Percentiles rank a stretch among this genome's conserved stretches.
phyloP scores from a whole-genome alignment of 2,888 invertebrate genomes.

The Acrocera orbiculus region DNA sequence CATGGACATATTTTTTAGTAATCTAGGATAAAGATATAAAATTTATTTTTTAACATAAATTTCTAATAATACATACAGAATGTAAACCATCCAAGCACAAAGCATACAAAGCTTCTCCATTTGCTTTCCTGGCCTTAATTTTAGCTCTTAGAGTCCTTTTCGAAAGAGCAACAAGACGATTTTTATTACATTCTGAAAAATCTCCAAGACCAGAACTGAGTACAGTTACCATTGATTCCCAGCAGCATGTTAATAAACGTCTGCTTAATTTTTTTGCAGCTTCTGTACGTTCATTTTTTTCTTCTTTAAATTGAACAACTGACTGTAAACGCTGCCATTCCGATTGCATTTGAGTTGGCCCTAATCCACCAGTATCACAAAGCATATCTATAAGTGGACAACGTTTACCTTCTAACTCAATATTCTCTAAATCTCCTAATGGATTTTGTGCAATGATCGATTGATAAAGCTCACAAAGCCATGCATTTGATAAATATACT shows the following conservation, averaged over 20 bases:
- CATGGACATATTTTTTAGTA: too few relatives aligned
- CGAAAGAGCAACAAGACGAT: slow-evolving; percentile 41
- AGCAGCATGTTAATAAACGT: slow-evolving; percentile 70
- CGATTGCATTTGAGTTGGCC: slow-evolving; percentile 65
- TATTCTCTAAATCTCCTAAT: slow-evolving; percentile 21
- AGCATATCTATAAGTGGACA: slow-evolving; percentile 32
- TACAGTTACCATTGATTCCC: slow-evolving; percentile 81
- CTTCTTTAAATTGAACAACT: slow-evolving; percentile 46
- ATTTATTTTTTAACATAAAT: background rate
- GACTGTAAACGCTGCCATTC: slow-evolving; percentile 75
- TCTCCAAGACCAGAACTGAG: slow-evolving; percentile 58
- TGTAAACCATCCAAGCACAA: slow-evolving; percentile 78
- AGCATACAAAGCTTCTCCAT: slow-evolving; percentile 63
- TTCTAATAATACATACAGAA: slow-evolving; percentile 36
- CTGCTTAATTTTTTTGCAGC: slow-evolving; percentile 63
- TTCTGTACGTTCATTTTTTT: slow-evolving; percentile 51
- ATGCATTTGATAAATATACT: slow-evolving; percentile 81
- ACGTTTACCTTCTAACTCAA: slow-evolving; percentile 23
- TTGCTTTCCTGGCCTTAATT: slow-evolving; percentile 33
- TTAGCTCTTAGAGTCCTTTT: slow-evolving; percentile 32
- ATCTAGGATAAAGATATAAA: too few relatives aligned
- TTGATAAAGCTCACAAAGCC: slow-evolving; percentile 85
- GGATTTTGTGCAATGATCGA: slow-evolving; percentile 50
- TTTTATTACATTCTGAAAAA: slow-evolving; percentile 30
- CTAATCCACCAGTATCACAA: slow-evolving; percentile 67